Base-by-base conservation (phyloP, 2,888 invertebrate species). In the Arctia plantaginis region DNA sequence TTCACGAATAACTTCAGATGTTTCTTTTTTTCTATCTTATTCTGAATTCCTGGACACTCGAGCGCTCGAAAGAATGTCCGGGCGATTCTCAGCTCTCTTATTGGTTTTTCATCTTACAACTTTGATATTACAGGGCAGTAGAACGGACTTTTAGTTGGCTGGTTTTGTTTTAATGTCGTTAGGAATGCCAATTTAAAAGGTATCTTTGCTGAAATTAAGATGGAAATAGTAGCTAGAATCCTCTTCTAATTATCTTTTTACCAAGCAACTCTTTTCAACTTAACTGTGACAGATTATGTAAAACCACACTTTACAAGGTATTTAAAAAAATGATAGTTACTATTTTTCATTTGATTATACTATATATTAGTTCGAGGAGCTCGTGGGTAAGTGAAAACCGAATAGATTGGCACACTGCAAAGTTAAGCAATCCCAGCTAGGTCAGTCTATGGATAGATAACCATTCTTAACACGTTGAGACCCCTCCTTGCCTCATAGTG, bases 41-140 rank as follows among this genome's bases (percentile, higher is more conserved):
- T 80, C 64, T 77, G 72, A 79, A 84, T 82, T 82, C 85, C 71
- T 72, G 73, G 73, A 80, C 78, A 80, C 75, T 73, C 69, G 80
- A 81, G 80, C 73, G 76, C 75, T 82, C 33, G 68, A 69, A 75
- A 82, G 77, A 83, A 83, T 81, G 78, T 66, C 41, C 72, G 68
- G 72, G 76, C 77, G 73, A 79, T 78, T 75, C 65, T n/a, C 62
- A 67, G 62, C 6, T 64, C 68, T 82, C 77, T 86, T 86, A 86
- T 86, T 82, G 82, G 82, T 85, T 86, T 87, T 83, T 75, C 68
- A 80, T 78, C 70, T 76, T 71, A 65, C 71, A 80, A 82, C 74
- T 81, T 85, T 81, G 66, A 13, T 33, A 77, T 71, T 76, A 75
- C 67, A 67, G 62, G 71, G 47, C 73, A 74, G 73, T 75, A 66